Evolutionary conservation across 2,888 invertebrate species (phyloP), one percentile per base, ranked within the genome.

Genomic region (Melinaea marsaeus): DNA sequence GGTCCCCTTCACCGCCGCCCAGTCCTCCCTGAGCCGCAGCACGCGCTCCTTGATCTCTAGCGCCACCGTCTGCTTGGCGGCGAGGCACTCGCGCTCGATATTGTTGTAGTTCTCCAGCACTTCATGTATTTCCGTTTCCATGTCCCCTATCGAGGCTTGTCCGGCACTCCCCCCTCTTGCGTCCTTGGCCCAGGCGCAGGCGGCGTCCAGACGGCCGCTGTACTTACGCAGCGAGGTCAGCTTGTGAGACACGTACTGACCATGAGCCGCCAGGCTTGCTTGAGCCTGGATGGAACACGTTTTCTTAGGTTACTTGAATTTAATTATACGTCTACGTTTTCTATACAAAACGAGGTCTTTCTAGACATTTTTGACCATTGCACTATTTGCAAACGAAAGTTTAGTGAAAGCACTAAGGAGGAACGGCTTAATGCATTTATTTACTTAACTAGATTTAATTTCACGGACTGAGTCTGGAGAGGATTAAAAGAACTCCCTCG

Each of bases 31-130:
- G 47, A 74, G 65, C 58, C 64, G 65, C 33, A 64, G 47, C 3
- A 67, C 71, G 66, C 68, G 73, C 58, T 70, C 73, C 45, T 72
- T 74, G 68, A 77, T 67, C 42, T 71, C 71, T 48, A 67, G 64
- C 45, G 72, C 86, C 83, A 93, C 93, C 91, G 74, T 91, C 71
- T 84, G 88, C 63, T 76, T 74, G 65, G 85, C 86, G 54, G 75
- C 83, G 42, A 58, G 72, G 70, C 91, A 89, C 79, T 88, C 88
- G 67, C 84, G 85, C 79, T 94, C 94, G 73, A 94, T 80, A 81
- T 93, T 93, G 61, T 92, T 92, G 80, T 92, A 94, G 81, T 93
- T 93, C 78, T 93, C 93, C 57, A 94, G 75, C 55, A 93, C 91
- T 72, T 93, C 93, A 72, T 91, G 91, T 51, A 94, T 91, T 76